Base-by-base conservation (phyloP, 2,797 vertebrate genomes). In the Xiphophorus birchmanni region DNA sequence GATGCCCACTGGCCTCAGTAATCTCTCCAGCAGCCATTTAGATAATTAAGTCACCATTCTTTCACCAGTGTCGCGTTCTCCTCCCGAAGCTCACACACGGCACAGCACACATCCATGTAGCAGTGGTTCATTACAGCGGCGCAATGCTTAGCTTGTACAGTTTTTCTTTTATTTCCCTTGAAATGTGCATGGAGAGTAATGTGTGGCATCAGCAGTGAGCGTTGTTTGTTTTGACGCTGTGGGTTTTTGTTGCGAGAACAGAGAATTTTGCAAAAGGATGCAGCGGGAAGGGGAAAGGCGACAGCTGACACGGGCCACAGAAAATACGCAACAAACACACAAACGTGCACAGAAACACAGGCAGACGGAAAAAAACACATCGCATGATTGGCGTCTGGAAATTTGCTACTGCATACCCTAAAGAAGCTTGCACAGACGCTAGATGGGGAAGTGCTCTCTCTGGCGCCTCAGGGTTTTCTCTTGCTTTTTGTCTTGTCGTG, bases 31-130 rank as follows among this genome's bases (percentile, higher is more conserved):
- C 82, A 90, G 90, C 89, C 93, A 94, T 93, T 93, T 90, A 88
- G 93, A 93, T 94, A 94, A 94, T 95, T 92, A 93, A 94, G 91
- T 93, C 90, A 90, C 92, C 91, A 87, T 91, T 92, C 88, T 92
- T 92, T 82, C 82, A 74, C 81, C 90, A 82, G 80, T 78, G 65
- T 76, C 60, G 2, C 74, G 83, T 86, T 76, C 77, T 23, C 2
- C 74, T 69, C 77, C 76, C 75, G 44, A 79, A 79, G 77, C 78
- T n/a, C 79, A 52, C 75, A 23, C 71, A 40, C 29, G 35, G 12
- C 47, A 42, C 63, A 13, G 17, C 48, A 58, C 73, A 42, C 74
- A 75, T 63, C 2, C 52, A 40, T 73, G 35, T 54, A 74, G n/a
- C 50, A 54, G 37, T n/a, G 60, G 75, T 74, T 63, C 60, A 52